Percentiles rank a stretch among this genome's conserved stretches.
Conservation (phyloP, 2,888 invertebrate species). For the Spodoptera littoralis region DNA sequence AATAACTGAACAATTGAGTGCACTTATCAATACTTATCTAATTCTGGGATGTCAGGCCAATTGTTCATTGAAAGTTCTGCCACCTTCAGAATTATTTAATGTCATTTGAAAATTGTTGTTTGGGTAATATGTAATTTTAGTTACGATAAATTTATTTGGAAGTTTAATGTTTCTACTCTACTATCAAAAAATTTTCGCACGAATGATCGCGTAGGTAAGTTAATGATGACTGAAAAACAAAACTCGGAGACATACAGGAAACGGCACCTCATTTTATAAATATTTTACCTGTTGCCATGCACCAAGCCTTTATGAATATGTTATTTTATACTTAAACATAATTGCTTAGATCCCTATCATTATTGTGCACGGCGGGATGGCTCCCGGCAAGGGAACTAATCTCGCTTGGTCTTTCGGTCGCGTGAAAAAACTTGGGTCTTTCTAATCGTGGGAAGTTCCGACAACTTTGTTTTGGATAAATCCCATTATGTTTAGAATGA, state of each 20-base stretch:
- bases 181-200: not conserved
- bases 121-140: too few relatives aligned
- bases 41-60: constrained; percentile 21
- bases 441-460: constrained; percentile 75
- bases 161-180: too few relatives aligned
- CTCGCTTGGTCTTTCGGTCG: constrained; percentile 66
- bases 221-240: constrained; percentile 19
- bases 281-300: constrained; percentile 67
- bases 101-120: too few relatives aligned
- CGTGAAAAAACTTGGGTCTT: constrained; percentile 63
- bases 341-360: constrained; percentile 85
- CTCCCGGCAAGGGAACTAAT: constrained; percentile 77
- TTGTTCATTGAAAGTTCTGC: constrained; percentile 30
- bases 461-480: constrained; percentile 64
- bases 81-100: too few relatives aligned
- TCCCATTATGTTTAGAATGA: constrained; percentile 72
- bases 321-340: constrained; percentile 75
- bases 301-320: constrained; percentile 71
- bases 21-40: constrained; percentile 56
- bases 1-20: constrained; percentile 68
- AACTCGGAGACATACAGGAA: constrained; percentile 43
- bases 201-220: constrained; percentile 5
- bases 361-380: constrained; percentile 77
- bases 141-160: too few relatives aligned
- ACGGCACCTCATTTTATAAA: constrained; percentile 69